Conservation (phyloP, 2,113 vertebrate genomes). For the Lichenostomus cassidix region DNA sequence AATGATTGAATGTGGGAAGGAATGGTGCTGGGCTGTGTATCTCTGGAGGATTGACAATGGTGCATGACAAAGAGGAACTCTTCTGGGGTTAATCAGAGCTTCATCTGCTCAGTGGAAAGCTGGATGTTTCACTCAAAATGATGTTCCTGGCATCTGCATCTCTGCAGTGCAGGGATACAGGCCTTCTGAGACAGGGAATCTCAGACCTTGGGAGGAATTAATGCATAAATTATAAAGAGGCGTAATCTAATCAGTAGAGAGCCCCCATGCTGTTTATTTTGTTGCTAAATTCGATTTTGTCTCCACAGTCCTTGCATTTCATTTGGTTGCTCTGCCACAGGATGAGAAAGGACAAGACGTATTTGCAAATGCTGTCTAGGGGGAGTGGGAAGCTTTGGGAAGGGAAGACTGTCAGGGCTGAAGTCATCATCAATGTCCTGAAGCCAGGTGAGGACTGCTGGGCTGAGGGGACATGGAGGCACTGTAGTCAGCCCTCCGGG, state of each 20-base stretch:
- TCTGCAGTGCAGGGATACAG: neutral
- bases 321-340: neutral
- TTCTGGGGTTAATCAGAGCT: neutral
- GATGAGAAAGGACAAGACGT: neutral
- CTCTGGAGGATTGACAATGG: neutral
- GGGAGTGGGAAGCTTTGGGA: neutral
- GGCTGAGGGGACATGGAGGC: neutral
- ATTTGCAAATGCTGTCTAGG: neutral
- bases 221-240: slow-evolving; percentile 46
- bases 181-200: neutral
- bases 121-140: neutral
- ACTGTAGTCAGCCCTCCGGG: neutral
- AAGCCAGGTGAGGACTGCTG: neutral
- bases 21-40: neutral
- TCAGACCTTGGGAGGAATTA: slow-evolving; percentile 7
- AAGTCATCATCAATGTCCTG: neutral
- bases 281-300: slow-evolving; percentile 38
- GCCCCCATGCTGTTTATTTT: slow-evolving; percentile 52
- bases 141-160: neutral
- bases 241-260: slow-evolving; percentile 12
- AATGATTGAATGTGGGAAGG: neutral
- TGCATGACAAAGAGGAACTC: neutral
- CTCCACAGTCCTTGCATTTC: slow-evolving; percentile 19
- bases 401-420: neutral
- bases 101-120: neutral